Conservation (phyloP, 2,113 vertebrate species). For the Nothoprocta pentlandii region DNA sequence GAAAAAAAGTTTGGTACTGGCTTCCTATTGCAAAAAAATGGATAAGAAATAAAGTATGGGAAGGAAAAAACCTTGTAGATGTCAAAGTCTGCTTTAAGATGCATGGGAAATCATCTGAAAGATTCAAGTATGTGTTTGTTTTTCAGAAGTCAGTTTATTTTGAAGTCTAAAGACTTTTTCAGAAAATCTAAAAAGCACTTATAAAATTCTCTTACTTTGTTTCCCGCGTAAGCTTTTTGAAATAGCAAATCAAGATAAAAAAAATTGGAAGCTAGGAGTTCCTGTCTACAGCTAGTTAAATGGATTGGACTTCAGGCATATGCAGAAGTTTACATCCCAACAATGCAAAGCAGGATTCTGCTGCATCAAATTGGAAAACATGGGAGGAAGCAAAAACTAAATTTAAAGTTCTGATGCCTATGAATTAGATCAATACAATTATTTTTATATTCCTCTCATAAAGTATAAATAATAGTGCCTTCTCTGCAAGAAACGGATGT, state of each 20-base stretch:
- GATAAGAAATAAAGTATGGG: fast-evolving
- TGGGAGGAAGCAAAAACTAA: background rate
- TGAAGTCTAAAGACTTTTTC: background rate
- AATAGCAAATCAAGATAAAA: background rate
- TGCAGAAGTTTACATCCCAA: background rate
- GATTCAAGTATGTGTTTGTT: background rate
- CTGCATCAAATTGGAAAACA: background rate
- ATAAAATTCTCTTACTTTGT: background rate
- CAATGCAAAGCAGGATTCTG: background rate
- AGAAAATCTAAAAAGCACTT: background rate
- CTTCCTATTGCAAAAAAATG: background rate
- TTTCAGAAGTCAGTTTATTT: background rate
- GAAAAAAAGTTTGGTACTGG: background rate
- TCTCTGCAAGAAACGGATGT: background rate
- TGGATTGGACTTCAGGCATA: background rate
- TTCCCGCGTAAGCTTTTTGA: background rate
- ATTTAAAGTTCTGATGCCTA: background rate
- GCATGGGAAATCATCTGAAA: background rate
- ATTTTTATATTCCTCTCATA: background rate
- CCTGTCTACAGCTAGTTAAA: background rate
- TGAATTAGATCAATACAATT: background rate
- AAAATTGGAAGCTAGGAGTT: background rate
- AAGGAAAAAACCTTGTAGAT: background rate
- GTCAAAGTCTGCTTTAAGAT: background rate
- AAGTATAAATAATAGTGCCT: background rate